Base-by-base conservation (phyloP, 2,888 invertebrate genomes). In the Paralinhomoeus sp. region DNA sequence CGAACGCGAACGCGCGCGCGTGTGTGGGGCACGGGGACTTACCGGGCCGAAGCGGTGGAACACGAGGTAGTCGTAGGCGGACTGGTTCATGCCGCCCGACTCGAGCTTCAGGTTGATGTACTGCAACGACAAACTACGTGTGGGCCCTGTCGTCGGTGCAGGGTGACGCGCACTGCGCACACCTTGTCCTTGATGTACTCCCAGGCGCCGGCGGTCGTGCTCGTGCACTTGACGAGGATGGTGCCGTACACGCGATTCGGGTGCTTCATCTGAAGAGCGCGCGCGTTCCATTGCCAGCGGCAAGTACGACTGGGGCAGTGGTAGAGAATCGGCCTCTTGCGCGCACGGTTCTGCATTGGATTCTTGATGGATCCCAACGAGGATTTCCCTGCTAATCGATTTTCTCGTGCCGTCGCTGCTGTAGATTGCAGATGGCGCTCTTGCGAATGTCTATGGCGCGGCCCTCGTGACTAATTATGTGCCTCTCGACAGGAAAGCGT, bases 31-130 rank as follows among this genome's bases (percentile, higher is more conserved):
- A 27, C 5, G 27, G 27, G 7, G 27, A 27, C 7, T 27, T 73
- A 82, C 82, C 67, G 79, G 77, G 64, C 83, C 84, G 65, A 83
- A 83, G 71, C 82, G 80, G 65, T 84, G 83, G 62, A 80, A 77
- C 56, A 81, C 74, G 51, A 84, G 71, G 64, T 81, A 83, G 57
- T 80, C 77, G 67, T 82, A 82, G 47, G 82, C 80, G 2, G 80
- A 78, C 52, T 80, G 80, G 46, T 79, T 78, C 66, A 83, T 80
- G 31, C 72, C 71, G 51, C 68, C 67, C 60, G 76, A 77, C 27
- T 78, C 73, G 46, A 80, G 74, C 57, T 76, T 77, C 79, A 82
- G 80, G 56, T 77, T 74, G 49, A 81, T 78, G 61, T 81, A 75
- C 73, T 77, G 62, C 27, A 57, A 61, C 57, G 33, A 35, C n/a